These are phyloP conservation scores for Calephelis perditalis DNA, from an alignment of 2,888 invertebrate species.

Conservation along the genomic window DNA sequence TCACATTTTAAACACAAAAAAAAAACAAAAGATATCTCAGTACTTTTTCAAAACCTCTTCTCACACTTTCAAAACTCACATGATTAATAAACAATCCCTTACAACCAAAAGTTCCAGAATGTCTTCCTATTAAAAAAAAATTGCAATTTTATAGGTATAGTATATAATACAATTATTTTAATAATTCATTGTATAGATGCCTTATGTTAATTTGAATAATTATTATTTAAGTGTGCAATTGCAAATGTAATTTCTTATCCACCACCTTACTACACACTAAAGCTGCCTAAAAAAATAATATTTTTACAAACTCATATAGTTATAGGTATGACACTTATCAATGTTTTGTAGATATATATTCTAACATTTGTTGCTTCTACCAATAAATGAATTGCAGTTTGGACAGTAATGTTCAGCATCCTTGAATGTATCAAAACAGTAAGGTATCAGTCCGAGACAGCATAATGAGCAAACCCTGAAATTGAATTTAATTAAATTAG, in stretches of 20 bases:
- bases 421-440: constrained; percentile 72
- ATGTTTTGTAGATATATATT: not conserved
- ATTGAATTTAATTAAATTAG: constrained; percentile 24
- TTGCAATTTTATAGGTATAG: too few species aligned
- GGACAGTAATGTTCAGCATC: constrained; percentile 73
- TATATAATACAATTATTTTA: too few species aligned
- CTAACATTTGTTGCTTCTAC: constrained; percentile 68
- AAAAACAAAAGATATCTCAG: too few species aligned
- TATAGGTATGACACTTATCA: not conserved
- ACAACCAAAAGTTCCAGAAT: too few species aligned
- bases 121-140: too few species aligned
- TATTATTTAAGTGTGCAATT: too few species aligned
- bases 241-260: not conserved
- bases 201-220: not conserved
- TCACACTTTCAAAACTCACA: too few species aligned
- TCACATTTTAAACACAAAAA: too few species aligned
- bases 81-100: too few species aligned
- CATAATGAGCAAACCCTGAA: constrained; percentile 69
- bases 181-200: constrained; percentile 1
- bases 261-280: constrained; percentile 3
- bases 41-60: too few species aligned
- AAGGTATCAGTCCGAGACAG: constrained; percentile 67
- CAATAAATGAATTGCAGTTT: constrained; percentile 69
- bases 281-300: not conserved
- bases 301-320: not conserved